Conservation (phyloP, 2,797 vertebrate species). For the Sebastes baramenuke region DNA sequence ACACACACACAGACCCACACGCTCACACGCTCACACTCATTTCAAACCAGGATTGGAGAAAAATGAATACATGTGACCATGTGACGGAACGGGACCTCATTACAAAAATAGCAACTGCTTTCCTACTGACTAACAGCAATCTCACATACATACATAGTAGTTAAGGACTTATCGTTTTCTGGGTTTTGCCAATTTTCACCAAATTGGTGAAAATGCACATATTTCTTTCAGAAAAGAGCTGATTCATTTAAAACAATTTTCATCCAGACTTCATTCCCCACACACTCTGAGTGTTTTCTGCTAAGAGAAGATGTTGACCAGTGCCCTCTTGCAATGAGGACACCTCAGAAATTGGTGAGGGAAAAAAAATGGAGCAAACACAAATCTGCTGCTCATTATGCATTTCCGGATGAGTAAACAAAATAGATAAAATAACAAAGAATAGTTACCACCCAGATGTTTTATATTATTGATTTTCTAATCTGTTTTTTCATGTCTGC, state of each 20-base stretch:
- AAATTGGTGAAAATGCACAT: background rate
- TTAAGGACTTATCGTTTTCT: background rate
- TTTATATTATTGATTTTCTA: background rate
- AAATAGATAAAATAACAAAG: background rate
- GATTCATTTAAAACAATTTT: background rate
- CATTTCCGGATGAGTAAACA: background rate
- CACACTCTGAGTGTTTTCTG: background rate
- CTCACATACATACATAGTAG: background rate
- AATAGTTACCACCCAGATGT: background rate
- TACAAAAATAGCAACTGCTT: background rate
- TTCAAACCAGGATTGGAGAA: background rate
- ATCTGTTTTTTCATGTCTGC: background rate
- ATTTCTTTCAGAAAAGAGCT: background rate
- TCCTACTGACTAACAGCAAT: background rate
- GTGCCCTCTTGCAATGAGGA: background rate
- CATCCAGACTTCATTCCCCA: background rate
- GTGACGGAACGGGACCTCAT: background rate
- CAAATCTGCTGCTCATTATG: background rate
- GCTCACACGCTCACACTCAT: background rate
- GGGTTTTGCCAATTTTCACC: background rate
- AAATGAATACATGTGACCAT: conserved; percentile 5
- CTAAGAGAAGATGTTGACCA: background rate
- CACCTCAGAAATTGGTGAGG: background rate
- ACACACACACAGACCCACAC: background rate
- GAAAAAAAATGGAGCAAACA: background rate